Base-by-base conservation (phyloP, 2,888 invertebrate species). In the Yponomeuta malinellus region DNA sequence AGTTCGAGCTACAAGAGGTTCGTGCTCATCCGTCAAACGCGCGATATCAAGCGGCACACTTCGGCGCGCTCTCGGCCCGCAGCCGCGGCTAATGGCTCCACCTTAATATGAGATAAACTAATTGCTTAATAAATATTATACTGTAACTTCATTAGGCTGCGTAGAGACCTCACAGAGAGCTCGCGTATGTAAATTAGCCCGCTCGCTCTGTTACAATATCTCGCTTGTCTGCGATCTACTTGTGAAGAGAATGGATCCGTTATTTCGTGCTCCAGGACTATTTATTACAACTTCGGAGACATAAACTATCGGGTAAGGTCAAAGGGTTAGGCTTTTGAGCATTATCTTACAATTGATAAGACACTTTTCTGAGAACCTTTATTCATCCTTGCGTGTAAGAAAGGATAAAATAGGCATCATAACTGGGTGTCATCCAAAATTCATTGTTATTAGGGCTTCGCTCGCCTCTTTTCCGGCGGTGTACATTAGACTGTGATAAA, bases 91-190 rank as follows among this genome's bases (percentile, higher is more conserved):
- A 85, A 87, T 83, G 79, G 81, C 78, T 79, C 77, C 76, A 76
- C 78, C 80, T 80, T 84, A 83, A 82, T 85, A 82, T 79, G 77
- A 85, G 86, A 86, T 87, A 86, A 88, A 86, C 82, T 85, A 83
- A 87, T 87, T 82, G 83, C 82, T 84, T 82, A 83, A 82, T 84
- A 85, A 84, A 84, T 83, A 83, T 83, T 81, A 81, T 79, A 80
- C 79, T 76, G 77, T 81, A 79, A 81, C 81, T 84, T 82, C 78
- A 83, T 84, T 83, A 82, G 76, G 73, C 75, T 74, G 74, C 74
- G 71, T 69, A 69, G 74, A 74, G 83, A 79, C 84, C 82, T 74
- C 84, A 83, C 84, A 80, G 78, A 68, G 79, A 73, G 76, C 70
- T 68, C 59, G 73, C 73, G 73, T 76, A 78, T 77, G 75, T 74